phyloP scores from a whole-genome alignment of 2,888 invertebrate species.

The Eustalomyia histrio region DNA sequence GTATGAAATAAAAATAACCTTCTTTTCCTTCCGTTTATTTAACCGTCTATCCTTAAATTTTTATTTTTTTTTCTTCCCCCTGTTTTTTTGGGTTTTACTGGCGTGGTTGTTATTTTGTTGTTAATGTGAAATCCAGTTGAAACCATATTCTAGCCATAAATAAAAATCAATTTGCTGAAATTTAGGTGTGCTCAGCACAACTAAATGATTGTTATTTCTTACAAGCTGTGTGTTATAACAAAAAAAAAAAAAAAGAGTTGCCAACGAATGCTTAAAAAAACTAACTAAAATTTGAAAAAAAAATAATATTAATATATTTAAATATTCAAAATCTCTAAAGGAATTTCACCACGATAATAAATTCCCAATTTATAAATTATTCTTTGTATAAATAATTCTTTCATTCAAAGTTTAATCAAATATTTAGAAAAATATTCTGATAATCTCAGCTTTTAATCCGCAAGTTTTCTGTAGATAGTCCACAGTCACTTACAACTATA shows the following conservation, averaged over 20 bases:
- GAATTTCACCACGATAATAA: too few species aligned
- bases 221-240: background rate
- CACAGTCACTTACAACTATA: too few species aligned
- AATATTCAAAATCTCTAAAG: too few species aligned
- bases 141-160: conserved; percentile 52
- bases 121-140: conserved; percentile 32
- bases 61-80: conserved; percentile 12
- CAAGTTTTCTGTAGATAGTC: too few species aligned
- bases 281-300: too few species aligned
- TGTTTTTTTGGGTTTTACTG: conserved; percentile 16
- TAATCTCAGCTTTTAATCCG: too few species aligned
- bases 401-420: too few species aligned
- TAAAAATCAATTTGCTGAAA: conserved; percentile 60
- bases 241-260: background rate
- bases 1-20: background rate
- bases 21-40: conserved; percentile 30
- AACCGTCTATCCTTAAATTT: conserved; percentile 7
- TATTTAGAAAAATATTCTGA: too few species aligned
- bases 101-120: conserved; percentile 6
- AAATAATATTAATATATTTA: too few species aligned
- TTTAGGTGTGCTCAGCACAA: conserved; percentile 42
- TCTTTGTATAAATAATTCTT: too few species aligned
- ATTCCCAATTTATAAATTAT: too few species aligned
- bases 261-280: background rate
- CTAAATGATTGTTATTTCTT: conserved; percentile 34